Evolutionary conservation across 2,888 invertebrate genomes (phyloP), one percentile per base, ranked within the genome.

Genomic region (Enchytraeus crypticus): DNA sequence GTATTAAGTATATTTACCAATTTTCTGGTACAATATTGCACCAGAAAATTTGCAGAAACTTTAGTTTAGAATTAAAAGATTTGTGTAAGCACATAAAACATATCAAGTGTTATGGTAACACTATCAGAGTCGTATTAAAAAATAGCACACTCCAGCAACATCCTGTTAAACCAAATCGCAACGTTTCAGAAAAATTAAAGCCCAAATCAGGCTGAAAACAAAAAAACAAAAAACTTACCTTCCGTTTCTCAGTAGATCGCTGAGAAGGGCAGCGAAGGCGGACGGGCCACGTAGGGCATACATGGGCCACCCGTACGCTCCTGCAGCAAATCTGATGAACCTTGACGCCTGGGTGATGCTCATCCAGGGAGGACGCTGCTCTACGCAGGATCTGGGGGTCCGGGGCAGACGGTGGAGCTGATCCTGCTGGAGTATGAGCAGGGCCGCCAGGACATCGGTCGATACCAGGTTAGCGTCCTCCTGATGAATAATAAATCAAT

Each of bases 291-390:
- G 23, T n/a, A 64, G 38, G 8, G 59, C 34, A 30, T 64, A 65
- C 57, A 60, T 57, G 23, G 61, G 63, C 65, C 65, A 65, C 18
- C 65, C 65, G 34, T 63, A 65, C n/a, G 51, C 34, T 18, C 63
- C 65, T 5, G 49, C 55, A 2, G 63, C 65, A 51, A 56, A 65
- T 56, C 32, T 51, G 33, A 61, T 56, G 57, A 62, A 64, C 49
- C 62, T 59, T 11, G 56, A 47, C n/a, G 61, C 60, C 21, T 55
- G 45, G 5, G 8, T 2, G 2, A 59, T 47, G 38, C 26, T 60
- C 64, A 64, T 64, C 64, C 64, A 64, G 1, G 51, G 21, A 30
- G 47, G 61, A 18, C 30, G 61, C 18, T 3, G 23, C 1, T 11
- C 8, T 26, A 18, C 3, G 21, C 18, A 51, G 11, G 32, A 30